Conservation (phyloP, 2,888 invertebrate species). For the Salpingus planirostris region DNA sequence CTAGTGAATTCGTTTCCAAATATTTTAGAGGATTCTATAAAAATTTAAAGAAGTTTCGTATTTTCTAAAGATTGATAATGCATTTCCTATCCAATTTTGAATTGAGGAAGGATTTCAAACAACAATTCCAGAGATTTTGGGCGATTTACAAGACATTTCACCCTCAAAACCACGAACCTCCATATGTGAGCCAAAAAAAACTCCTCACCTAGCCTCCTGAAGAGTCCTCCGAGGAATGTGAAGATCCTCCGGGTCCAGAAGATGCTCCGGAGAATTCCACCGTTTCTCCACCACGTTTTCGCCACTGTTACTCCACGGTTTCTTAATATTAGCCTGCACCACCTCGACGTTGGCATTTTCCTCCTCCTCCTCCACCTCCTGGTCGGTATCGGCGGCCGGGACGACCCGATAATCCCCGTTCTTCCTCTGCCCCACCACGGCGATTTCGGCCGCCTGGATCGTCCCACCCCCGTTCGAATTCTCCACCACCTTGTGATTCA, state of each 20-base stretch:
- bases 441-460: slow-evolving; percentile 18
- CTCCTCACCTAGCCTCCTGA: slow-evolving; percentile 50
- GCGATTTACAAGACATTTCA: neutral
- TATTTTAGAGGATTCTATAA: no score
- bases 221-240: slow-evolving; percentile 52
- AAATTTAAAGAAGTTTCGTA: no score
- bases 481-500: slow-evolving; percentile 49
- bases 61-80: neutral
- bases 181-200: no score
- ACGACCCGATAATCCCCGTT: slow-evolving; percentile 66
- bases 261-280: slow-evolving; percentile 31
- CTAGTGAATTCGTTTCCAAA: no score
- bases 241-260: slow-evolving; percentile 25
- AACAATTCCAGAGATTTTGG: neutral
- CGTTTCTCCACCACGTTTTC: slow-evolving; percentile 14
- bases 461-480: slow-evolving; percentile 29
- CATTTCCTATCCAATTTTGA: neutral
- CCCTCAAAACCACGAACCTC: no score
- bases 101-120: neutral
- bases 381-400: slow-evolving; percentile 51
- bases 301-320: slow-evolving; percentile 20
- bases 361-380: slow-evolving; percentile 54
- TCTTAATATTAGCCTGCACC: slow-evolving; percentile 34
- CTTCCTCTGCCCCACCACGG: slow-evolving; percentile 44
- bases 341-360: slow-evolving; percentile 32